A percentile compares a stretch with the other conserved stretches of the same genome.
These are phyloP conservation scores for Helobdella robusta DNA, from an alignment of 2,888 invertebrate genomes.

Conservation along the genomic window DNA sequence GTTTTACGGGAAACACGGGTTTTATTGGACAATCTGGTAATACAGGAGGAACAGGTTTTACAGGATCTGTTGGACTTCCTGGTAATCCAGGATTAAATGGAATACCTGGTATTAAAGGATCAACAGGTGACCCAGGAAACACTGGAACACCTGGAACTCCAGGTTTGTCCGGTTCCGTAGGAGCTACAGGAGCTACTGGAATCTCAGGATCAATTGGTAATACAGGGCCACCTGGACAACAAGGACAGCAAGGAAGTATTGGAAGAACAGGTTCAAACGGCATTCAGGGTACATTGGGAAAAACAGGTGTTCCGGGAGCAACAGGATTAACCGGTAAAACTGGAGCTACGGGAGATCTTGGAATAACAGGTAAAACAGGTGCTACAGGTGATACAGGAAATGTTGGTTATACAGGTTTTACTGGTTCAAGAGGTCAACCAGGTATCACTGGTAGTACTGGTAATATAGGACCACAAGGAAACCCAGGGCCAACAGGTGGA, in stretches of 20 bases:
- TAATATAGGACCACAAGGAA: slow-evolving; percentile 21
- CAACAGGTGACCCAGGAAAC: slow-evolving; percentile 29
- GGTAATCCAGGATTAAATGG: slow-evolving; percentile 30
- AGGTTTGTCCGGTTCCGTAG: slow-evolving; percentile 32
- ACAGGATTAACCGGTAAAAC: slow-evolving; percentile 32
- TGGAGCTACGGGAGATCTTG: slow-evolving; percentile 23
- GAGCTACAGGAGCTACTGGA: slow-evolving; percentile 28
- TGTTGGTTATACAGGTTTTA: slow-evolving; percentile 16
- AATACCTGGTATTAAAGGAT: slow-evolving; percentile 29
- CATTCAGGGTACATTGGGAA: slow-evolving; percentile 17
- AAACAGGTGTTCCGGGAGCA: slow-evolving; percentile 31
- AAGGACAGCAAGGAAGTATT: background rate
- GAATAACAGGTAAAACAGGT: slow-evolving; percentile 10
- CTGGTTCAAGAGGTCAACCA: slow-evolving; percentile 16
- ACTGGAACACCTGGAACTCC: slow-evolving; percentile 26
- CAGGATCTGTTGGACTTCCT: slow-evolving; percentile 26
- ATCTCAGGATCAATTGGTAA: slow-evolving; percentile 25
- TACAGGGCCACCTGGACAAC: background rate
- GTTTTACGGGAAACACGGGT: slow-evolving; percentile 44
- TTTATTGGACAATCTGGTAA: slow-evolving; percentile 58
- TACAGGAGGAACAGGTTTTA: slow-evolving; percentile 53
- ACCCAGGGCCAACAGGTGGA: background rate
- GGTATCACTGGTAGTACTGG: slow-evolving; percentile 27
- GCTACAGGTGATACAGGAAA: slow-evolving; percentile 16
- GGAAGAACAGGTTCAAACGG: slow-evolving; percentile 25